phyloP scores from a whole-genome alignment of 1,140 invertebrate genomes.

The Pantala flavescens region DNA sequence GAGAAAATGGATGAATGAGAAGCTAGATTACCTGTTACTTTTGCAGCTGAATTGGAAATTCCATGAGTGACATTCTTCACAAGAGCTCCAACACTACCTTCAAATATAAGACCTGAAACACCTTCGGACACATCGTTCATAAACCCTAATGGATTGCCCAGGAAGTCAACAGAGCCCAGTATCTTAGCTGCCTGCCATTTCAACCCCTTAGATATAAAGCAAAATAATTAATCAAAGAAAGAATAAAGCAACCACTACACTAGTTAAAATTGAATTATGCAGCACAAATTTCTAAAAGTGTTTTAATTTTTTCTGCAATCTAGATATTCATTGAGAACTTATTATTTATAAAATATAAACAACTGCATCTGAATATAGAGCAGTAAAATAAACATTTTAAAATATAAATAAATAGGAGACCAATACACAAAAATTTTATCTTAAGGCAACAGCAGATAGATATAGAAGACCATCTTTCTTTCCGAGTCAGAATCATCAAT shows the following conservation, averaged over 20 bases:
- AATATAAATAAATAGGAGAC: too few species aligned
- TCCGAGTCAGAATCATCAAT: too few species aligned
- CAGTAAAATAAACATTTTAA: too few species aligned
- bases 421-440: too few species aligned
- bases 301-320: too few species aligned
- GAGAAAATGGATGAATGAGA: background rate
- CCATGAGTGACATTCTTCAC: conserved; percentile 96
- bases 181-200: conserved; percentile 93
- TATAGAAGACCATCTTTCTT: too few species aligned
- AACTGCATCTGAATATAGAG: background rate
- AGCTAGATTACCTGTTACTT: conserved; percentile 55
- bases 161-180: conserved; percentile 90
- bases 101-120: conserved; percentile 79
- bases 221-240: conserved; percentile 5
- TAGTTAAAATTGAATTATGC: too few species aligned
- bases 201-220: conserved; percentile 54
- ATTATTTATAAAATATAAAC: background rate
- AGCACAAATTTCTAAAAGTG: too few species aligned
- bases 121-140: conserved; percentile 93
- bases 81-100: conserved; percentile 75
- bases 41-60: conserved; percentile 91
- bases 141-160: conserved; percentile 94
- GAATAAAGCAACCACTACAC: background rate
- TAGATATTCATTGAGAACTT: background rate
- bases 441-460: too few species aligned